Evolutionary conservation across 2,113 vertebrate species (phyloP).

Genomic region (Barnardius zonarius): DNA sequence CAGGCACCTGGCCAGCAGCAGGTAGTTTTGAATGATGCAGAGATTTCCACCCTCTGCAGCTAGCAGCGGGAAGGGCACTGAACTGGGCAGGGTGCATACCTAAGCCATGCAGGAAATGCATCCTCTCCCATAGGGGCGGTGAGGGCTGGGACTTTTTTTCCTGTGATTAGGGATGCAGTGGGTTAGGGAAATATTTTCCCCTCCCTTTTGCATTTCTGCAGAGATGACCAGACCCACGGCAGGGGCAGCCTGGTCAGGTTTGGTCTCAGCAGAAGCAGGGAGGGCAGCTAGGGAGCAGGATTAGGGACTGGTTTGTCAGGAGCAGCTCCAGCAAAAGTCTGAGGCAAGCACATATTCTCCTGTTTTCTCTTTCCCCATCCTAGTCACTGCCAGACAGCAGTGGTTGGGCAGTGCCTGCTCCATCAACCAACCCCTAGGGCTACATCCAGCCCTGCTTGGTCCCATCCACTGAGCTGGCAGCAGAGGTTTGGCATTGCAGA

Average conservation of each 20-base stretch:
- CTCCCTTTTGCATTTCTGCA: not conserved
- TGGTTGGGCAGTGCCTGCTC: not conserved
- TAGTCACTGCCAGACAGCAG: not conserved
- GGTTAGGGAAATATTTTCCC: not conserved
- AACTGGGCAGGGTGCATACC: not conserved
- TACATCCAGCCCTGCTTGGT: not conserved
- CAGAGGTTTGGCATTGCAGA: accelerated
- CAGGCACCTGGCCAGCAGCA: not conserved
- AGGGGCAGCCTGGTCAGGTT: not conserved
- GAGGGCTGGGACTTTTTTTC: not conserved
- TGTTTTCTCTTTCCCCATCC: not conserved
- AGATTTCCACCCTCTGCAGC: not conserved
- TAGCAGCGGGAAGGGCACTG: not conserved
- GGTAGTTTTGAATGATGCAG: not conserved
- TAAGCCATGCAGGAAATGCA: not conserved
- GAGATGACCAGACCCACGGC: not conserved
- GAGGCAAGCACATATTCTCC: not conserved
- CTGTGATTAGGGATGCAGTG: not conserved
- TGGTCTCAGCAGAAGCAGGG: not conserved
- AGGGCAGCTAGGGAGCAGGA: not conserved
- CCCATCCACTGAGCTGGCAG: not conserved
- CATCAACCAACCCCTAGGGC: not conserved
- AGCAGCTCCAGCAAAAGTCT: not conserved
- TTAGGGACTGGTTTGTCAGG: not conserved
- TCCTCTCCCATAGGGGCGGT: not conserved